phyloP scores from a whole-genome alignment of 2,797 vertebrate species.

The Triplophysa bombifrons region DNA sequence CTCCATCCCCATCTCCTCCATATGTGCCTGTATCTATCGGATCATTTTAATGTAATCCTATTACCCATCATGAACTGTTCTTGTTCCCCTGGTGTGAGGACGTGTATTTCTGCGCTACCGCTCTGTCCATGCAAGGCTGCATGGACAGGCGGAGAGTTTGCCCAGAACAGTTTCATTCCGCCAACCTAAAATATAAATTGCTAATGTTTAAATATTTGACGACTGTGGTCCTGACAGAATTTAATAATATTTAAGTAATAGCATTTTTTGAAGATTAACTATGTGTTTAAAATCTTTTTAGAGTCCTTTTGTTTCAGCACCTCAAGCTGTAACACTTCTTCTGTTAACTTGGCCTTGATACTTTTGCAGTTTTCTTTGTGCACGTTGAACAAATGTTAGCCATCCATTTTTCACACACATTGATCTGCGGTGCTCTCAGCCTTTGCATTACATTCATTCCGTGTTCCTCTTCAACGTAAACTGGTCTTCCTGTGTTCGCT shows the following conservation, averaged over 20 bases:
- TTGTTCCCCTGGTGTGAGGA: too few relatives aligned
- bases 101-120: too few relatives aligned
- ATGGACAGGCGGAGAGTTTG: too few relatives aligned
- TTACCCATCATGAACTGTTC: too few relatives aligned
- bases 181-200: too few relatives aligned
- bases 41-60: too few relatives aligned
- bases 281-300: not conserved
- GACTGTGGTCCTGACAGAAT: too few relatives aligned
- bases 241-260: not conserved
- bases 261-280: not conserved
- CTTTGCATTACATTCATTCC: conserved; percentile 2
- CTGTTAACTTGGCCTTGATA: not conserved
- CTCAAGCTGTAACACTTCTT: not conserved
- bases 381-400: not conserved
- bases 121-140: too few relatives aligned
- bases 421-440: conserved; percentile 13
- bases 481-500: conserved; percentile 4
- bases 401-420: conserved; percentile 17
- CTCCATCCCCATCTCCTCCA: too few relatives aligned
- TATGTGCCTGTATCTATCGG: too few relatives aligned
- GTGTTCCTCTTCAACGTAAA: not conserved
- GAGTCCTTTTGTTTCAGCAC: not conserved
- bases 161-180: too few relatives aligned
- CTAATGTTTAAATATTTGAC: too few relatives aligned
- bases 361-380: conserved; percentile 1